These are phyloP conservation scores for Stenchaetothrips biformis DNA, from an alignment of 2,888 invertebrate species.

Conservation along the genomic window DNA sequence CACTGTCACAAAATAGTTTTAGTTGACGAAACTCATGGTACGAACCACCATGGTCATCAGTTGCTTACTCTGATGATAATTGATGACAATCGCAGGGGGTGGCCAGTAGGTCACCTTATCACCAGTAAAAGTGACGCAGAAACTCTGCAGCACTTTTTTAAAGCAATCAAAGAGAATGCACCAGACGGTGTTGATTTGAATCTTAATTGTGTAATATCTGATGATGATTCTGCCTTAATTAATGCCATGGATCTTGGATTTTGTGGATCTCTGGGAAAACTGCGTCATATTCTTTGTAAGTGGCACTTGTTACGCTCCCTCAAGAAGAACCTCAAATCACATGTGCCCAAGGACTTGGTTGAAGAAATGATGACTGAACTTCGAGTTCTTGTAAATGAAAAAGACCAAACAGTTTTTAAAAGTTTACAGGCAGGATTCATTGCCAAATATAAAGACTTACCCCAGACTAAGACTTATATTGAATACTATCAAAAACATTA, in stretches of 20 bases:
- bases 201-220: conserved; percentile 30
- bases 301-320: conserved; percentile 19
- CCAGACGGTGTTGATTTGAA: neutral
- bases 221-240: conserved; percentile 27
- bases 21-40: conserved; percentile 29
- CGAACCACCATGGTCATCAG: conserved; percentile 29
- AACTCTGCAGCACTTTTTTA: conserved; percentile 30
- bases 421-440: neutral
- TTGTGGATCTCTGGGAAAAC: too few species aligned
- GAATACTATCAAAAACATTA: neutral
- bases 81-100: conserved; percentile 29
- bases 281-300: conserved; percentile 27
- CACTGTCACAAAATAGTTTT: conserved; percentile 10
- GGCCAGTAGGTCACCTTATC: conserved; percentile 32
- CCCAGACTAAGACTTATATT: neutral
- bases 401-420: neutral
- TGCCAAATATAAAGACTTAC: neutral
- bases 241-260: conserved; percentile 27
- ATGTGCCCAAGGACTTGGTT: conserved; percentile 28
- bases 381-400: neutral
- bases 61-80: conserved; percentile 28
- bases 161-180: neutral
- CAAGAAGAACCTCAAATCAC: neutral
- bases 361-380: conserved; percentile 14
- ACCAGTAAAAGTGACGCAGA: conserved; percentile 29